Evolutionary conservation across 2,797 vertebrate species (phyloP), one percentile per base, ranked within the genome.

Genomic region (Phataginus tetradactyla): DNA sequence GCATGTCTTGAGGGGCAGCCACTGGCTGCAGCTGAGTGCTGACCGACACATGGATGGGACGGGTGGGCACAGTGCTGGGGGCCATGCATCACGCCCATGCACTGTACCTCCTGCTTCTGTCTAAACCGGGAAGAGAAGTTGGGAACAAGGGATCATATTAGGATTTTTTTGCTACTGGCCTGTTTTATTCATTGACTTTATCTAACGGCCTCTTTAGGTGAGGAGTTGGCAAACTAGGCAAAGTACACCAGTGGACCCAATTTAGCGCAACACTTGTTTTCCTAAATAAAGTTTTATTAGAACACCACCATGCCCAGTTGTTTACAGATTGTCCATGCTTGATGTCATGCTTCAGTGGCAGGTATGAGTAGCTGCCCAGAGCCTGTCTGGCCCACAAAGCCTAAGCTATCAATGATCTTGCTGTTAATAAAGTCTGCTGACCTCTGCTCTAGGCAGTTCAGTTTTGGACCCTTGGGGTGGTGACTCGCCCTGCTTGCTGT

Each of bases 301-400:
- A 59, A 63, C 0, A 9, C 15, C 29, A 4, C 27, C 3, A 18
- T 2, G 7, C n/a, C 55, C 39, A 6, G 0, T 15, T 29, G 29
- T 23, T 42, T 39, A 13, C 23, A 63, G 53, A 37, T 25, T 7
- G 11, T 4, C 32, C 4, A 1, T 1, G 4, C 37, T 10, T 15
- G 63, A 29, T 32, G 23, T 55, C 79, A 29, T 1, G 2, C 29
- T 39, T 75, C 4, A 3, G 10, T 1, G 1, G 84, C n/a, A 45
- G 72, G 42, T 14, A 27, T 4, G 12, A 64, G 51, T 12, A 9
- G 55, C 17, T 53, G 37, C 15, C 4, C 37, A 1, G 55, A 64
- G 45, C 42, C 55, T 0, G 4, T 29, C 27, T 13, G 45, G 37
- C 1, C 20, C 4, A 0, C 13, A 5, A 32, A 20, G 7, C 37